A percentile compares a stretch with the other conserved stretches of the same genome.
Conservation (phyloP, 2,888 invertebrate genomes). For the Eurytoma californica region DNA sequence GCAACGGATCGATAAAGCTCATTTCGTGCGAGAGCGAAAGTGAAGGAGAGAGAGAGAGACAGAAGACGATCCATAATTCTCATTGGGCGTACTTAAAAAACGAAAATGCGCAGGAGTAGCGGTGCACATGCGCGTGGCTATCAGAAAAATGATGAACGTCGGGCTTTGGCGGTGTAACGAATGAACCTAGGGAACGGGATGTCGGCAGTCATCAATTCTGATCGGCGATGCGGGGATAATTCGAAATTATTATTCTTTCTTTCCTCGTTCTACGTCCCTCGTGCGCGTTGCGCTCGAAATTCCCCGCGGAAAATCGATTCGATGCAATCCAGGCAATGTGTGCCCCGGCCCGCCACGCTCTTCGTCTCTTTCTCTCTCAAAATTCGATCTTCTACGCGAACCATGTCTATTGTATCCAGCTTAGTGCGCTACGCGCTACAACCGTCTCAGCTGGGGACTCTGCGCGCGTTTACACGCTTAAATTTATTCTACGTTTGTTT, state of each 20-base stretch:
- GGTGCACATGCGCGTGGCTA: conserved; percentile 34
- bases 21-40: conserved; percentile 3
- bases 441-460: not conserved
- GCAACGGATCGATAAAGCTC: conserved; percentile 25
- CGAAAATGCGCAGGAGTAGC: conserved; percentile 12
- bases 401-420: conserved; percentile 17
- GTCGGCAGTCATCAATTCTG: conserved; percentile 64
- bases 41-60: not conserved
- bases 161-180: conserved; percentile 41
- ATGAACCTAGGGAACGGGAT: conserved; percentile 37
- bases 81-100: not conserved
- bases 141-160: conserved; percentile 46
- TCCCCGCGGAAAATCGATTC: conserved; percentile 60
- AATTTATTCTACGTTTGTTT: not conserved
- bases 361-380: conserved; percentile 6
- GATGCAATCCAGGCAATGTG: conserved; percentile 52
- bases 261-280: conserved; percentile 34
- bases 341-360: not conserved
- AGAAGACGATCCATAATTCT: not conserved
- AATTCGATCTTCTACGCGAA: conserved; percentile 41
- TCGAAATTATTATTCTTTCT: conserved; percentile 66
- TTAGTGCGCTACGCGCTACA: not conserved
- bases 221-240: conserved; percentile 66
- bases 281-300: conserved; percentile 49
- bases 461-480: not conserved